Evolutionary conservation across 2,797 vertebrate species (phyloP).

Genomic region (Pelochelys cantorii): DNA sequence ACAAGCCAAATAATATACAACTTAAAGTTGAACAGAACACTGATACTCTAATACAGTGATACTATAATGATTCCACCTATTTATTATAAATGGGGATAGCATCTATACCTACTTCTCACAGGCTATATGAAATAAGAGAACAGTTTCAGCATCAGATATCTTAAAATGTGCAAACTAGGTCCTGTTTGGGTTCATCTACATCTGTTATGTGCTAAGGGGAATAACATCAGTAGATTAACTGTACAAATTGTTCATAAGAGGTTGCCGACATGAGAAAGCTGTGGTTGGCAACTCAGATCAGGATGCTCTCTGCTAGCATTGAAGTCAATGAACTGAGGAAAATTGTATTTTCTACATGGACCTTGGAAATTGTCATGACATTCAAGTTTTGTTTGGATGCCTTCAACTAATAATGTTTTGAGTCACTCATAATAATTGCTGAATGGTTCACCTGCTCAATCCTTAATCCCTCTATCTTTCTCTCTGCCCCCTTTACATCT

Average conservation of each 20-base stretch:
- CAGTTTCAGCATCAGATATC: neutral
- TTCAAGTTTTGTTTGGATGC: neutral
- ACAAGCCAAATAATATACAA: fast-evolving
- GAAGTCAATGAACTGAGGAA: neutral
- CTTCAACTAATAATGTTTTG: neutral
- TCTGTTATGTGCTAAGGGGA: fast-evolving
- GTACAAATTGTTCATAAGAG: neutral
- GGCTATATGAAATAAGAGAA: neutral
- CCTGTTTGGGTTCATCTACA: neutral
- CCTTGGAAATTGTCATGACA: neutral
- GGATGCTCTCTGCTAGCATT: neutral
- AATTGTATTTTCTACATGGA: neutral
- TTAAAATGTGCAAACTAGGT: fast-evolving
- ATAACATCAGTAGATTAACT: neutral
- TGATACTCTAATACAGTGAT: neutral
- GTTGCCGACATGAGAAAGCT: neutral
- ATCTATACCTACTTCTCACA: neutral
- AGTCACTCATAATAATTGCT: fast-evolving
- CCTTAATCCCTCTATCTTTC: neutral
- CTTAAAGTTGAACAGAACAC: neutral
- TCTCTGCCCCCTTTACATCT: fast-evolving
- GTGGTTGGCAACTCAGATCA: neutral
- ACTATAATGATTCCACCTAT: neutral
- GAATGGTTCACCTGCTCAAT: fast-evolving
- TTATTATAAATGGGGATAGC: fast-evolving